Base-by-base conservation (phyloP, 1,140 invertebrate species). In the Cotesia chilonis region DNA sequence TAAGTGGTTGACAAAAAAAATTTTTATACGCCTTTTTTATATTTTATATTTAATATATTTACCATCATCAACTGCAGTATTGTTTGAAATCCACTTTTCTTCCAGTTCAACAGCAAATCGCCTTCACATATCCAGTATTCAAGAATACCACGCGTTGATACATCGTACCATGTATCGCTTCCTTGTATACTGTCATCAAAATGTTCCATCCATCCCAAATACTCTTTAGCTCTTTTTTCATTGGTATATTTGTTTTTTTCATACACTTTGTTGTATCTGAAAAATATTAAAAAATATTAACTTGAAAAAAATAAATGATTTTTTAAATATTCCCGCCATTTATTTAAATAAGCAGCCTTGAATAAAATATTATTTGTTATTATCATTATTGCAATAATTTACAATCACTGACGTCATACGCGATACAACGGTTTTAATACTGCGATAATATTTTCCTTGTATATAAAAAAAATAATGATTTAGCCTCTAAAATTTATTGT, bases 21-120 rank as follows among this genome's bases (percentile, higher is more conserved):
- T 17, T 36, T 36, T 9, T 37, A 12, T 28, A 14, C 37, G 0
- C 35, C 1, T 3, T 28, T 28, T 28, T 28, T 1, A 1, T 1
- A 28, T 28, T 28, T 28, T 0, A 1, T 1, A 28, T 1, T 1
- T 1, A 28, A 28, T 28, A 17, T 20, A 60, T 4, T 54, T 86
- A 90, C 89, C 87, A 89, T 89, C 37, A 92, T 78, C 28, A 91
- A 68, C 63, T 89, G 83, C 4, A 92, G 81, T 72, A 92, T 83
- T 7, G 82, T 89, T 14, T 82, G 85, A 77, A 89, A 92, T 14
- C 90, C 91, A 68, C 86, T 85, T 68, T 86, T 77, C 60, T 89
- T 90, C 91, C 91, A 92, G 76, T 89, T 89, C 1, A 90, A 81
- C 28, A 86, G 60, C 4, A 79, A 76, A 78, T 92, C 87, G 1